These are phyloP conservation scores for Sphenopsis melanotis DNA, from an alignment of 2,797 vertebrate genomes.

Conservation along the genomic window DNA sequence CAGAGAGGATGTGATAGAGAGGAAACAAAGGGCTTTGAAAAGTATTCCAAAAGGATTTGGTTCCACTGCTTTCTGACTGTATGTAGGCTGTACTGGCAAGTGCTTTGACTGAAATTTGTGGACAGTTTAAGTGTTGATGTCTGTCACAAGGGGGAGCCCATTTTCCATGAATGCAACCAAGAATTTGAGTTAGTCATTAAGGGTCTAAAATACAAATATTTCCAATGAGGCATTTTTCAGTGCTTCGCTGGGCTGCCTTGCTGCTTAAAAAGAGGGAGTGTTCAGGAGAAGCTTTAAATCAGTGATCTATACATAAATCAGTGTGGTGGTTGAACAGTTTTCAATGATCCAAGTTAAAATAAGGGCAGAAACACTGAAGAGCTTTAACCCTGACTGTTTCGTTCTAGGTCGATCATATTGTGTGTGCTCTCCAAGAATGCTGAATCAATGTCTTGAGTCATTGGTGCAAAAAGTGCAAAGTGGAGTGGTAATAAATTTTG, in stretches of 20 bases:
- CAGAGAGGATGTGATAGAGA: background rate
- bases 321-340: background rate
- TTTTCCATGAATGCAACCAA: background rate
- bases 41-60: background rate
- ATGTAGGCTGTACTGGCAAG: background rate
- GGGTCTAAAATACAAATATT: background rate
- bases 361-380: background rate
- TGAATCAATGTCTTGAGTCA: slow-evolving; percentile 97
- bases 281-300: background rate
- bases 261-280: background rate
- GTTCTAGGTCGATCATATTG: slow-evolving; percentile 91
- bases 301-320: background rate
- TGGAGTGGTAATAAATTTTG: slow-evolving; percentile 96
- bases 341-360: background rate
- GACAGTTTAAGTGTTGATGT: background rate
- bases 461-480: slow-evolving; percentile 97
- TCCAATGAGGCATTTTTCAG: background rate
- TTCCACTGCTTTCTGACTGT: background rate
- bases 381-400: background rate
- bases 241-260: background rate
- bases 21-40: background rate
- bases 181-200: background rate
- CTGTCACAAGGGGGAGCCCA: slow-evolving; percentile 63
- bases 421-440: slow-evolving; percentile 93
- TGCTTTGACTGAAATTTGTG: background rate